phyloP scores from a whole-genome alignment of 2,888 invertebrate genomes.

The Eupithecia dodoneata region DNA sequence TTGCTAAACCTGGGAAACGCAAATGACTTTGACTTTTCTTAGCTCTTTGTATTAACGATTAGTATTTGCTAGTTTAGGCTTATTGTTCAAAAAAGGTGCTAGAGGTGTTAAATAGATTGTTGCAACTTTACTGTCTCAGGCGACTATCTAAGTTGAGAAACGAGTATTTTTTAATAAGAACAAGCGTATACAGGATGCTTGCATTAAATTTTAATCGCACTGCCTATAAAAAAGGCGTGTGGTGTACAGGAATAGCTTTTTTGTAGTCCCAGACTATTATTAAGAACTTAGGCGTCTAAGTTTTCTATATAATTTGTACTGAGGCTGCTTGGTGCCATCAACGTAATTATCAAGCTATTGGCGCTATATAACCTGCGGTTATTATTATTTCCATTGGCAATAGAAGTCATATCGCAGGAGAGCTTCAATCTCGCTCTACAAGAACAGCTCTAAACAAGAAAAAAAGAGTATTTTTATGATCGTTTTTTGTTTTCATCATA shows the following conservation, averaged over 20 bases:
- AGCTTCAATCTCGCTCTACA: constrained; percentile 1
- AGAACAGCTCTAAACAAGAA: background rate
- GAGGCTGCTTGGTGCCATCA: constrained; percentile 6
- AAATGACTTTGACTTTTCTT: background rate
- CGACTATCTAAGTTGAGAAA: constrained; percentile 21
- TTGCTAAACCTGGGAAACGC: constrained; percentile 18
- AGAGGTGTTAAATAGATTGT: constrained; percentile 14
- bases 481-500: background rate
- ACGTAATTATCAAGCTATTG: background rate
- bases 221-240: constrained; percentile 46
- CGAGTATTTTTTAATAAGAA: constrained; percentile 28
- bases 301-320: constrained; percentile 9
- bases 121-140: constrained; percentile 45
- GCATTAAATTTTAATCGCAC: constrained; percentile 65
- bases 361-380: background rate
- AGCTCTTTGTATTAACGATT: background rate
- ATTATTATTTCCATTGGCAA: background rate
- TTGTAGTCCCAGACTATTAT: constrained; percentile 13
- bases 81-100: background rate
- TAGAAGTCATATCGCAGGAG: background rate
- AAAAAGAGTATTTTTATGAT: background rate
- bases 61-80: background rate
- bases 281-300: constrained; percentile 3
- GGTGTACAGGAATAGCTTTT: constrained; percentile 42
- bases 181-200: constrained; percentile 54